Base-by-base conservation (phyloP, 2,888 invertebrate genomes). In the Aphrophora alni region DNA sequence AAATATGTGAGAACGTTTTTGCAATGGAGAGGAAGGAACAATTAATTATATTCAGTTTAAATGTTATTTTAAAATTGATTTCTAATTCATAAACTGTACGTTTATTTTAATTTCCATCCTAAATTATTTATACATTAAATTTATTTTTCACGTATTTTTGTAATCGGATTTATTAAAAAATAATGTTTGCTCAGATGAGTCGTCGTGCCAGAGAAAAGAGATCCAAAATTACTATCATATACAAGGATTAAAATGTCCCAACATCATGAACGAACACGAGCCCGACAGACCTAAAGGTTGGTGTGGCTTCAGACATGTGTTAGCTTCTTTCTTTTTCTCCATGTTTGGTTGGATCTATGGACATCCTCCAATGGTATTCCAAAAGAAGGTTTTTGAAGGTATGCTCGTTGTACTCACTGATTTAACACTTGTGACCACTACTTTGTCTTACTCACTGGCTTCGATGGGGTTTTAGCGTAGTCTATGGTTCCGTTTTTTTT, bases 171-270 rank as follows among this genome's bases (percentile, higher is more conserved):
- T n/a, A n/a, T n/a, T n/a, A n/a, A n/a, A n/a, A n/a, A n/a, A n/a
- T n/a, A n/a, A n/a, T n/a, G n/a, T n/a, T 71, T 71, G 71, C 75
- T 81, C 82, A 51, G 83, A 82, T 81, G 81, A 44, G 59, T 59
- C 59, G 21, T 21, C 59, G 21, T 21, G 21, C 59, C 59, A 59
- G 59, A 59, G 59, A 59, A 59, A 59, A 59, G 59, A 59, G 12
- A 59, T 59, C 59, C 59, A 59, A 59, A 59, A 59, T 59, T 59
- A 59, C 59, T 59, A 59, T 59, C 59, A 4, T 59, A 59, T 59
- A 21, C 59, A 59, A 59, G 59, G 21, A 59, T 21, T 59, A 59
- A 59, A 59, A 21, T 59, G n/a, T 59, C 59, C 59, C 21, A 59
- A 2, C 12, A 33, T 71, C n/a, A n/a, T n/a, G n/a, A n/a, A n/a